Percentiles rank a stretch among this genome's conserved stretches.
phyloP scores from a whole-genome alignment of 1,140 invertebrate species.

The Brachionus asplanchnoidis region DNA sequence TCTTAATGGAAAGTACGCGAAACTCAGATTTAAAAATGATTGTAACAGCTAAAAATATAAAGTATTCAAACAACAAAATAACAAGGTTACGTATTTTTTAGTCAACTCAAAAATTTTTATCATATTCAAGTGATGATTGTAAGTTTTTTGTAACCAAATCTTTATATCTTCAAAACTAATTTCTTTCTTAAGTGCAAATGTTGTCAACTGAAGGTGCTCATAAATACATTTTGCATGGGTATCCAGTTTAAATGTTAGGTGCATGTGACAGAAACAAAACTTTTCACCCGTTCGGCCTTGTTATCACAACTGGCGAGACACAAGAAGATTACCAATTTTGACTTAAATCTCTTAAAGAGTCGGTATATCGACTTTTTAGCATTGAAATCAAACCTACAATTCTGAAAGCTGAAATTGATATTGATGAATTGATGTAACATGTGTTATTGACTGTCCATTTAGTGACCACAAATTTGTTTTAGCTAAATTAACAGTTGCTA shows the following conservation, averaged over 20 bases:
- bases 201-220: not conserved
- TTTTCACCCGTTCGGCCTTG: constrained; percentile 26
- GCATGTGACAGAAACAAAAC: not conserved
- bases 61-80: too few relatives aligned
- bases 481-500: too few relatives aligned
- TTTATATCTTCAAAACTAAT: too few relatives aligned
- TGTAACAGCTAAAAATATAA: too few relatives aligned
- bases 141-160: not conserved
- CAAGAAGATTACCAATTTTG: not conserved
- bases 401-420: constrained; percentile 2
- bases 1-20: not conserved
- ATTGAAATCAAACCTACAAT: not conserved
- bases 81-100: not conserved
- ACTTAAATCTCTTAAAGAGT: not conserved
- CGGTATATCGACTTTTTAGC: not conserved
- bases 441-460: too few relatives aligned
- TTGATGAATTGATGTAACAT: too few relatives aligned
- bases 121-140: not conserved
- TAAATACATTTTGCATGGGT: not conserved
- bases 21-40: too few relatives aligned
- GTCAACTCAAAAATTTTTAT: not conserved
- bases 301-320: not conserved
- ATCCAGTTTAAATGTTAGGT: not conserved
- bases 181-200: too few relatives aligned
- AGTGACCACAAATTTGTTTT: too few relatives aligned